A percentile compares a stretch with the other conserved stretches of the same genome.
These are phyloP conservation scores for Eudyptes chrysolophus DNA, from an alignment of 2,113 vertebrate genomes.

Conservation along the genomic window DNA sequence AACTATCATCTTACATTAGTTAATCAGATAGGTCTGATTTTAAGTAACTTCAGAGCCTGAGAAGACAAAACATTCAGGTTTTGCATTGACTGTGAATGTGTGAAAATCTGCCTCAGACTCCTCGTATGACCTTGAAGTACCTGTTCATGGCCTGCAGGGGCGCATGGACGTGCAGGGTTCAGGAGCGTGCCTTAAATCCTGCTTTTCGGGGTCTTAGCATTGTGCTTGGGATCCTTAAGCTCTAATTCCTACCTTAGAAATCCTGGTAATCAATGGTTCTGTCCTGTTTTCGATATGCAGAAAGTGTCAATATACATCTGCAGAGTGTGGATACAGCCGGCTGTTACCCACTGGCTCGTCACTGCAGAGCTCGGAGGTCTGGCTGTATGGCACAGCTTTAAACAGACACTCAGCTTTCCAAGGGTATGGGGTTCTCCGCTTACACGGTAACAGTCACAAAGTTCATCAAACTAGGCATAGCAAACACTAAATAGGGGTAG, in stretches of 20 bases:
- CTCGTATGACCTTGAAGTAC: background rate
- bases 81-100: background rate
- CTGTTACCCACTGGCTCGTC: background rate
- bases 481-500: background rate
- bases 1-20: background rate
- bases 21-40: background rate
- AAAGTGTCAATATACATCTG: background rate
- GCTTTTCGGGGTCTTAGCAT: background rate
- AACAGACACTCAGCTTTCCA: background rate
- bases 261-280: background rate
- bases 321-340: accelerated
- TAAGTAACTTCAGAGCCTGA: background rate
- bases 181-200: background rate
- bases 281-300: background rate
- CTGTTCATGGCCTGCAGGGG: background rate
- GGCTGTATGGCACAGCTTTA: background rate
- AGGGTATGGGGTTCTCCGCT: background rate
- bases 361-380: background rate
- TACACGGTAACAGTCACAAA: background rate
- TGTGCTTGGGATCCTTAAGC: background rate
- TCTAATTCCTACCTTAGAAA: background rate
- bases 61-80: background rate
- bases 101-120: background rate
- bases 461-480: background rate
- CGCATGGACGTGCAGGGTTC: background rate